These are phyloP conservation scores for Corbicula japonica DNA, from an alignment of 2,888 invertebrate species.

Conservation along the genomic window DNA sequence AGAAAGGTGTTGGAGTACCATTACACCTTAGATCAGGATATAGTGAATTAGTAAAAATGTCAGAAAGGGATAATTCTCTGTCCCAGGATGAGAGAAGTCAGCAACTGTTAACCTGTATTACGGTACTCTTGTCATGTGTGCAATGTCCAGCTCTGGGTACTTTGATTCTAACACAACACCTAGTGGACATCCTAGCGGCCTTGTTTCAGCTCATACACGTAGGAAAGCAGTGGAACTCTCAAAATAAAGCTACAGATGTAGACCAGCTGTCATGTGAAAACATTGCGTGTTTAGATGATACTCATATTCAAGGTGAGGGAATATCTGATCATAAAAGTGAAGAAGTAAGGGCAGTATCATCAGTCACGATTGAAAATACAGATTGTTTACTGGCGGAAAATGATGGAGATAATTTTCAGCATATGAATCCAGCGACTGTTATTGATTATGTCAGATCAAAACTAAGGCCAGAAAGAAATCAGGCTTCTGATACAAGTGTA, in stretches of 20 bases:
- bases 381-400: no score
- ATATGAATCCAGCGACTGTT: constrained; percentile 34
- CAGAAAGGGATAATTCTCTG: constrained; percentile 10
- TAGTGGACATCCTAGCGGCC: constrained; percentile 90
- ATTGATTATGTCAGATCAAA: constrained; percentile 31
- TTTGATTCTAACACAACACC: constrained; percentile 88
- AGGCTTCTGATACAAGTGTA: neutral
- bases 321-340: no score
- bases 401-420: constrained; percentile 5
- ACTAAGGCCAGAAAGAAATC: neutral
- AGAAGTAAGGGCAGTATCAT: no score
- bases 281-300: no score
- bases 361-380: no score
- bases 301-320: no score
- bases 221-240: constrained; percentile 8
- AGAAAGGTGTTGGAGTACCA: constrained; percentile 90
- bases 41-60: constrained; percentile 60
- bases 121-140: constrained; percentile 70
- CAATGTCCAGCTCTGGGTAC: constrained; percentile 87
- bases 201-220: constrained; percentile 89
- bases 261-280: no score
- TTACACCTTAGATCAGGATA: constrained; percentile 87
- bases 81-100: constrained; percentile 40
- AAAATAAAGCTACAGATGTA: no score
- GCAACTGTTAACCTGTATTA: constrained; percentile 70